Evolutionary conservation across 2,888 invertebrate genomes (phyloP).

Genomic region (Diaprepes abbreviatus): DNA sequence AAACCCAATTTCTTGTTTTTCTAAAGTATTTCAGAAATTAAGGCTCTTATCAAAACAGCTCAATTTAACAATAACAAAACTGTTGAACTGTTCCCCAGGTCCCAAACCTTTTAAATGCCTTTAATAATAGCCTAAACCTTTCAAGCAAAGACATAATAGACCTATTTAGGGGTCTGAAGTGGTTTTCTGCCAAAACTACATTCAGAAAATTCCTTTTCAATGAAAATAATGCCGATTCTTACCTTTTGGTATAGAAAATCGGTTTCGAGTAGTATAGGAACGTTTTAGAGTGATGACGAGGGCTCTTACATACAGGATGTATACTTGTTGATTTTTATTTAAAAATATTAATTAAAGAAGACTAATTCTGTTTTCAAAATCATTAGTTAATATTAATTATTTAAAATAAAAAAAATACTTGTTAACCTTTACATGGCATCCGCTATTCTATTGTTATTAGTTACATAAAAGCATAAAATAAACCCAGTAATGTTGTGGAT

Average conservation of each 20-base stretch:
- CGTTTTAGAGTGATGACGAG: neutral
- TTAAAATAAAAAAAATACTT: too few relatives aligned
- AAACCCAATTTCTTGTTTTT: conserved; percentile 9
- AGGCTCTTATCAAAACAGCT: conserved; percentile 37
- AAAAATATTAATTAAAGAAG: too few relatives aligned
- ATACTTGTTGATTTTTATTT: too few relatives aligned
- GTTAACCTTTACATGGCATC: too few relatives aligned
- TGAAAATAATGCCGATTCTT: conserved; percentile 13
- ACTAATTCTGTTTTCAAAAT: too few relatives aligned
- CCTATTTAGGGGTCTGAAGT: conserved; percentile 31
- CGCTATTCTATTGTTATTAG: too few relatives aligned
- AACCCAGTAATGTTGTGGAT: too few relatives aligned
- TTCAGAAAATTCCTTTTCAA: conserved; percentile 24
- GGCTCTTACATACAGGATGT: neutral
- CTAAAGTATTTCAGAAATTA: conserved; percentile 8
- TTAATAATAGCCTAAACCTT: conserved; percentile 34
- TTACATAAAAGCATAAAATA: too few relatives aligned
- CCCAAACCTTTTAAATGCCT: conserved; percentile 32
- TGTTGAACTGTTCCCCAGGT: conserved; percentile 24
- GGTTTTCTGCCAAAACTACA: conserved; percentile 30
- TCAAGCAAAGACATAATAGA: conserved; percentile 36
- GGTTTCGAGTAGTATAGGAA: neutral
- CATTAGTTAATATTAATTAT: too few relatives aligned
- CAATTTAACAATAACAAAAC: conserved; percentile 27
- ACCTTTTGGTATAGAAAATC: conserved; percentile 15